phyloP scores from a whole-genome alignment of 2,888 invertebrate genomes.

The Beris chalybata region DNA sequence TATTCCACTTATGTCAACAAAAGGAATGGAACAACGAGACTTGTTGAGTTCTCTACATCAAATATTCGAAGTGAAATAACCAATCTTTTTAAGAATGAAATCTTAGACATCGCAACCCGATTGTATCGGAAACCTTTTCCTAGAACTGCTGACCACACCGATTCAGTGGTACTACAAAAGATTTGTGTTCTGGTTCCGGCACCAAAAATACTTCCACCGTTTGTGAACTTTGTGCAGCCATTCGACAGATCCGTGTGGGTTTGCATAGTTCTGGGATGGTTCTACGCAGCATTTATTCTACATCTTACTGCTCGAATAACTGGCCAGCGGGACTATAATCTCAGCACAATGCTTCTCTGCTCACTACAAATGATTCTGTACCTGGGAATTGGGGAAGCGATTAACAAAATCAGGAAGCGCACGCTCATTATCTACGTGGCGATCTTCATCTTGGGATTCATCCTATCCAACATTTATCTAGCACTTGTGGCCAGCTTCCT shows the following conservation, averaged over 20 bases:
- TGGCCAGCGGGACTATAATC: neutral
- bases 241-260: slow-evolving; percentile 11
- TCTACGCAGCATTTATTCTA: slow-evolving; percentile 1
- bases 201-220: neutral
- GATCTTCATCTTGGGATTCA: slow-evolving; percentile 11
- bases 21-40: slow-evolving; percentile 5
- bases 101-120: neutral
- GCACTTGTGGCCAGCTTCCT: slow-evolving; percentile 15
- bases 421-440: slow-evolving; percentile 3
- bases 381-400: neutral
- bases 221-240: slow-evolving; percentile 7
- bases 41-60: neutral
- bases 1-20: slow-evolving; percentile 5
- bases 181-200: slow-evolving; percentile 20
- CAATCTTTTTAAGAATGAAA: neutral
- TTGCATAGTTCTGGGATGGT: neutral
- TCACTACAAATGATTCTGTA: neutral
- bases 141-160: neutral
- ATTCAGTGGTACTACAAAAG: neutral
- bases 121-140: too few species aligned
- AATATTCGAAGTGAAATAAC: neutral
- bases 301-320: neutral
- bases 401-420: neutral
- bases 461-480: slow-evolving; percentile 9
- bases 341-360: slow-evolving; percentile 1